Evolutionary conservation across 2,797 vertebrate genomes (phyloP).

Genomic region (Ispidina picta): DNA sequence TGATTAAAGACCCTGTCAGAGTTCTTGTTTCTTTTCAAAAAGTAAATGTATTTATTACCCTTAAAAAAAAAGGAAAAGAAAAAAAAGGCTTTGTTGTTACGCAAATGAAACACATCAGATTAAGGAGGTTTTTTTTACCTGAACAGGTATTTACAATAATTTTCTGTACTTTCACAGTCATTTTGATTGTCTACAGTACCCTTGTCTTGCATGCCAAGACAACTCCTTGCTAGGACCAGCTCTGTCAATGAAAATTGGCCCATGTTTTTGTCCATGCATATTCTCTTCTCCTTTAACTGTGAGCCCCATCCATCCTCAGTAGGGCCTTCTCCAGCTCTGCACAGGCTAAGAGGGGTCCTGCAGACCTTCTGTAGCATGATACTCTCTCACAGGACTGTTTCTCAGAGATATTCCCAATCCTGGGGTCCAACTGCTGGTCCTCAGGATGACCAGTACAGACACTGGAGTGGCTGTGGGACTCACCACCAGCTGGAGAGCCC

Average conservation of each 20-base stretch:
- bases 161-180: neutral
- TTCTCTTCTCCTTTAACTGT: neutral
- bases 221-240: neutral
- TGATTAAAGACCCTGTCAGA: constrained; percentile 68
- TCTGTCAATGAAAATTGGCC: neutral
- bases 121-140: constrained; percentile 41
- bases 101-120: constrained; percentile 7
- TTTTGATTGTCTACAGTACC: neutral
- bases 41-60: constrained; percentile 40
- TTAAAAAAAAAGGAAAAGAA: neutral
- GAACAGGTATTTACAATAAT: neutral
- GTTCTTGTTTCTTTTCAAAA: constrained; percentile 67
- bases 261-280: fast-evolving
- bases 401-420: neutral
- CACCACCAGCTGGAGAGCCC: neutral
- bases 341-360: neutral
- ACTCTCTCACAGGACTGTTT: neutral
- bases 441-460: neutral
- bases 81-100: neutral
- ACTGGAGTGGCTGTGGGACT: neutral
- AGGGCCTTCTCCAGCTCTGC: neutral
- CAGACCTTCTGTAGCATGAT: neutral
- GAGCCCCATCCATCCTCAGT: neutral
- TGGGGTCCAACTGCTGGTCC: neutral
- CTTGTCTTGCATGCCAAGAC: neutral